These are phyloP conservation scores for Tetragnatha versicolor DNA, from an alignment of 1,140 invertebrate genomes.

Conservation along the genomic window DNA sequence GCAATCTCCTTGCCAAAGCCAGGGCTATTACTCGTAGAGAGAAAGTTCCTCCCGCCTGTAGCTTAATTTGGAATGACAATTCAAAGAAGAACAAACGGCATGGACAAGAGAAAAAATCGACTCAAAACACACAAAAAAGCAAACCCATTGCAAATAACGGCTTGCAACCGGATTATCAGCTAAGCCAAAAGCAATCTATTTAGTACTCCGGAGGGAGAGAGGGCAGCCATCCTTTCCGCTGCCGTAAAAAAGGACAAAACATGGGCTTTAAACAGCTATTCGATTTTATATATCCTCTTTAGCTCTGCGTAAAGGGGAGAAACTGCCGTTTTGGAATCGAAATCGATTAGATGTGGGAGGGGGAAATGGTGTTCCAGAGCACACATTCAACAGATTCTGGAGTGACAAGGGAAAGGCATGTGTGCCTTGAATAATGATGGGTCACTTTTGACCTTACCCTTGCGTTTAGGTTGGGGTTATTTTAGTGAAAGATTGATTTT, in stretches of 20 bases:
- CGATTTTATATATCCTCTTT: background rate
- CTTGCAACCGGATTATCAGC: slow-evolving; percentile 19
- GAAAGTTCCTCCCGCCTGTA: slow-evolving; percentile 9
- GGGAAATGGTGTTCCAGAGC: too few relatives aligned
- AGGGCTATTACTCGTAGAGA: background rate
- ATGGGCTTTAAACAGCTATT: background rate
- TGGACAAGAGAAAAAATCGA: background rate
- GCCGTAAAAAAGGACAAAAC: background rate
- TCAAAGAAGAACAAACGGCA: background rate
- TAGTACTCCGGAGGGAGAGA: slow-evolving; percentile 17
- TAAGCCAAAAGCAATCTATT: slow-evolving; percentile 31
- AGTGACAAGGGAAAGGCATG: too few relatives aligned
- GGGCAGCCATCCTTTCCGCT: slow-evolving; percentile 17
- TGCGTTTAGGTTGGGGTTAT: too few relatives aligned
- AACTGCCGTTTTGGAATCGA: background rate
- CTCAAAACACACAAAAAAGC: too few relatives aligned
- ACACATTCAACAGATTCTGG: too few relatives aligned
- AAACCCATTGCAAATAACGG: slow-evolving; percentile 14
- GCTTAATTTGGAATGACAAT: slow-evolving; percentile 30
- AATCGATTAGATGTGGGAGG: background rate
- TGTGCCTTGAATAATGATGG: too few relatives aligned
- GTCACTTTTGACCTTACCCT: too few relatives aligned
- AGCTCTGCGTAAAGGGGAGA: background rate
- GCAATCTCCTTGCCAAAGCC: too few relatives aligned
- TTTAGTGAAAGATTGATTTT: too few relatives aligned